Percentiles rank a stretch among this genome's conserved stretches.
Evolutionary conservation across 2,888 invertebrate species (phyloP).

Genomic region (Melipona bicolor): DNA sequence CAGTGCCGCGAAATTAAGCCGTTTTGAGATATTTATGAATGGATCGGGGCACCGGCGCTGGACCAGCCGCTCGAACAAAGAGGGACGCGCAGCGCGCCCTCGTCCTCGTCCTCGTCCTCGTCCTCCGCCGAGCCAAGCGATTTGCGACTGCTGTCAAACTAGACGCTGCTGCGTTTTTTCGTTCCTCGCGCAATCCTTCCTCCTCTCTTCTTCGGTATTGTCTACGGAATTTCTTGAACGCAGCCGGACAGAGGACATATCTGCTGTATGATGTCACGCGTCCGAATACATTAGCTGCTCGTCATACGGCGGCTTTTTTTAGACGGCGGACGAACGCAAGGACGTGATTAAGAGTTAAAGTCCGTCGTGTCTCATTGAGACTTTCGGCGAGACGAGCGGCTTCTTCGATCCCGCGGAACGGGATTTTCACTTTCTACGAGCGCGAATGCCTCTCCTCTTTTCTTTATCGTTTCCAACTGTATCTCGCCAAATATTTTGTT

Average conservation of each 20-base stretch:
- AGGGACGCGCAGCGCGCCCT: slow-evolving; percentile 60
- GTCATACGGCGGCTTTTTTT: slow-evolving; percentile 48
- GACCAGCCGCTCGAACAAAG: slow-evolving; percentile 74
- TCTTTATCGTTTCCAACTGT: background rate
- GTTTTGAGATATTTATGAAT: slow-evolving; percentile 84
- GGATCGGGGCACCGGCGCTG: slow-evolving; percentile 73
- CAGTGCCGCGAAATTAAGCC: slow-evolving; percentile 83
- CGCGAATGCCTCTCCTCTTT: background rate
- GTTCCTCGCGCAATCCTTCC: slow-evolving; percentile 25
- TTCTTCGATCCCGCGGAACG: background rate
- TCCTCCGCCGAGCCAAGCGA: slow-evolving; percentile 59
- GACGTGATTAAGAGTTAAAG: slow-evolving; percentile 57
- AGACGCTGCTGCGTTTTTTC: slow-evolving; percentile 62
- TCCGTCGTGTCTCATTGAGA: background rate
- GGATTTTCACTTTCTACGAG: background rate
- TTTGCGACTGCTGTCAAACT: slow-evolving; percentile 74
- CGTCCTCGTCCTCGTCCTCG: slow-evolving; percentile 30
- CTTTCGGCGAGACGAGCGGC: background rate
- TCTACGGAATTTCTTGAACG: slow-evolving; percentile 55
- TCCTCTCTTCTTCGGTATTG: slow-evolving; percentile 54
- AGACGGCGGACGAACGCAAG: slow-evolving; percentile 42
- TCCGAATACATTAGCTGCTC: slow-evolving; percentile 50
- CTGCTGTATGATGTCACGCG: slow-evolving; percentile 56
- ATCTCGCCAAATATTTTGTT: background rate
- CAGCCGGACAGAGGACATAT: slow-evolving; percentile 43